A percentile compares a stretch with the other conserved stretches of the same genome.
Conservation (phyloP, 1,140 invertebrate species). For the Palaemon carinicauda region DNA sequence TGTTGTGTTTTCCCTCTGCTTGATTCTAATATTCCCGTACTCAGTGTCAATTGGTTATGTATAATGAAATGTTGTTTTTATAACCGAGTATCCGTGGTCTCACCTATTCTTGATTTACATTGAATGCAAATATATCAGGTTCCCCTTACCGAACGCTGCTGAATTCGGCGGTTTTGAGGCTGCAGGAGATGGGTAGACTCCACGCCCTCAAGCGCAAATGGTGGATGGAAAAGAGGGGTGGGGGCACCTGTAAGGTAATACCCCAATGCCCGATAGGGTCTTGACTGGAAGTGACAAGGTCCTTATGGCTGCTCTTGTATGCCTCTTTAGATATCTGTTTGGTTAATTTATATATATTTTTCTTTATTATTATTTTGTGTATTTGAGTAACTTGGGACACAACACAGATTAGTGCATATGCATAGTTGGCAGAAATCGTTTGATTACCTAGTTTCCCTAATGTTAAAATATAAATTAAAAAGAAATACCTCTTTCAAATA, state of each 20-base stretch:
- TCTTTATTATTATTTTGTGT: too few relatives aligned
- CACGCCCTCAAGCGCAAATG: slow-evolving; percentile 65
- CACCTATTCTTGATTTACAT: background rate
- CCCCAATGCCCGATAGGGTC: background rate
- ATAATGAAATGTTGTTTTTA: background rate
- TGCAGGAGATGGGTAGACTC: slow-evolving; percentile 67
- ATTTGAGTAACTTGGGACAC: too few relatives aligned
- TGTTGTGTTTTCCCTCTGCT: background rate
- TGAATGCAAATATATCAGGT: slow-evolving; percentile 50
- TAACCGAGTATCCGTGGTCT: background rate
- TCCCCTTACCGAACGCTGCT: slow-evolving; percentile 67
- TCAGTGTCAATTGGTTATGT: background rate
- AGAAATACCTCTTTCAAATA: too few relatives aligned
- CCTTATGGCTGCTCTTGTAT: too few relatives aligned
- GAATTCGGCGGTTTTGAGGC: slow-evolving; percentile 65
- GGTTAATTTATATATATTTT: too few relatives aligned
- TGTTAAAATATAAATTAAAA: too few relatives aligned
- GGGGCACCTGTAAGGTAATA: slow-evolving; percentile 54
- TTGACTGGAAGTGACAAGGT: background rate
- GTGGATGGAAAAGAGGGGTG: slow-evolving; percentile 63
- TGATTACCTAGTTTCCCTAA: too few relatives aligned
- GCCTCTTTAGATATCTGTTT: too few relatives aligned
- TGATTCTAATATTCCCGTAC: background rate
- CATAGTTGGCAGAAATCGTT: too few relatives aligned
- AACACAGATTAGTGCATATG: too few relatives aligned